phyloP scores from a whole-genome alignment of 2,113 vertebrate genomes.

The Seriola aureovittata region DNA sequence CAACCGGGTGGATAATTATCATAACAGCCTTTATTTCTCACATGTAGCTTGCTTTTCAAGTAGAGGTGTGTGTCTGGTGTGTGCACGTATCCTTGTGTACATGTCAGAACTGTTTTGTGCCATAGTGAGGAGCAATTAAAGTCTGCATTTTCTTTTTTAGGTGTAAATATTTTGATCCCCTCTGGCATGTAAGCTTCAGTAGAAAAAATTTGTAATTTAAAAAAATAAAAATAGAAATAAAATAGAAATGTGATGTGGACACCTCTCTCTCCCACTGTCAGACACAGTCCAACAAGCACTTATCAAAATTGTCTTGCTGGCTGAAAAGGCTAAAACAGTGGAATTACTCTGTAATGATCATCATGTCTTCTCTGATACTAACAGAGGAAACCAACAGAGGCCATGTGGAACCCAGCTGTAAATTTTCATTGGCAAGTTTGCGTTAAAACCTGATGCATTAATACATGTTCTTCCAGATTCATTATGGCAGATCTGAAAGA shows the following conservation, averaged over 20 bases:
- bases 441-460: constrained; percentile 9
- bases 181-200: background rate
- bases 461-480: background rate
- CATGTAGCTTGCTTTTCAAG: constrained; percentile 2
- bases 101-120: background rate
- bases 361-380: background rate
- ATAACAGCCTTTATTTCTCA: constrained; percentile 38
- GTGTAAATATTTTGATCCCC: background rate
- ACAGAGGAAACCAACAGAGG: background rate
- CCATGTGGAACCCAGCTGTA: background rate
- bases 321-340: background rate
- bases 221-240: no score
- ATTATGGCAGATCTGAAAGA: background rate
- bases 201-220: background rate
- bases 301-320: background rate
- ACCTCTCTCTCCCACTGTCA: background rate
- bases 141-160: background rate
- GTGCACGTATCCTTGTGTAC: background rate
- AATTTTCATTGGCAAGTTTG: constrained; percentile 7
- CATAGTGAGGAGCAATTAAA: background rate
- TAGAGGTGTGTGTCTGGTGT: background rate
- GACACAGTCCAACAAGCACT: background rate
- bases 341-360: background rate
- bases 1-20: constrained; percentile 53
- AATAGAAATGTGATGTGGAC: no score